Evolutionary conservation across 2,888 invertebrate species (phyloP).

Genomic region (Lasioglossum lativentre): DNA sequence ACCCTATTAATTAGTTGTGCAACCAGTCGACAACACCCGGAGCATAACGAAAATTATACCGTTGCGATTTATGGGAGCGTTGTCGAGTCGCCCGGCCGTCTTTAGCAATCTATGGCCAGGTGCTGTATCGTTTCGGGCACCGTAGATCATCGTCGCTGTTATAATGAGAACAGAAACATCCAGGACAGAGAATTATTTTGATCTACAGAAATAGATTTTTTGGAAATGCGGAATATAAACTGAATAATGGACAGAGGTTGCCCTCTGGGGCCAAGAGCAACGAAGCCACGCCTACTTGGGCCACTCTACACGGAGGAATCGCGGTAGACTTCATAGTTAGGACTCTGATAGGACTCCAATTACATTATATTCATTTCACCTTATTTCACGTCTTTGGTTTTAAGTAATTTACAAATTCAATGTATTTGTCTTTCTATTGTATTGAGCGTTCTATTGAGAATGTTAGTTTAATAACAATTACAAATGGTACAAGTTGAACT

Average conservation of each 20-base stretch:
- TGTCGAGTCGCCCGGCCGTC: slow-evolving; percentile 3
- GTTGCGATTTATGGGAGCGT: slow-evolving; percentile 40
- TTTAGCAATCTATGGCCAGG: neutral
- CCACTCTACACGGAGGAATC: neutral
- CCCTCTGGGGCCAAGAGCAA: neutral
- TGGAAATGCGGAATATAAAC: neutral
- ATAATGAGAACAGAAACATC: neutral
- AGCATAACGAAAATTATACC: slow-evolving; percentile 55
- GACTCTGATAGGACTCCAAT: neutral
- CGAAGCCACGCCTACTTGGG: neutral
- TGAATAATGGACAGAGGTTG: neutral
- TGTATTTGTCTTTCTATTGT: neutral
- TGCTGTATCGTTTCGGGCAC: neutral
- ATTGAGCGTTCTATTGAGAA: too few species aligned
- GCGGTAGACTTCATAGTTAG: neutral
- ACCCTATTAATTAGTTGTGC: slow-evolving; percentile 72
- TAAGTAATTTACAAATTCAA: neutral
- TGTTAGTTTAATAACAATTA: too few species aligned
- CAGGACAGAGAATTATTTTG: neutral
- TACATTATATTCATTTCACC: neutral
- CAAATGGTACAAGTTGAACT: neutral
- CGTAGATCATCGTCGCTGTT: neutral
- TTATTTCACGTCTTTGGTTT: neutral
- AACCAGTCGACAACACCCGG: slow-evolving; percentile 58
- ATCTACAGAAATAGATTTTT: neutral